Evolutionary conservation across 2,888 invertebrate genomes (phyloP), one percentile per base, ranked within the genome.

Genomic region (Stictocephala bisonia): DNA sequence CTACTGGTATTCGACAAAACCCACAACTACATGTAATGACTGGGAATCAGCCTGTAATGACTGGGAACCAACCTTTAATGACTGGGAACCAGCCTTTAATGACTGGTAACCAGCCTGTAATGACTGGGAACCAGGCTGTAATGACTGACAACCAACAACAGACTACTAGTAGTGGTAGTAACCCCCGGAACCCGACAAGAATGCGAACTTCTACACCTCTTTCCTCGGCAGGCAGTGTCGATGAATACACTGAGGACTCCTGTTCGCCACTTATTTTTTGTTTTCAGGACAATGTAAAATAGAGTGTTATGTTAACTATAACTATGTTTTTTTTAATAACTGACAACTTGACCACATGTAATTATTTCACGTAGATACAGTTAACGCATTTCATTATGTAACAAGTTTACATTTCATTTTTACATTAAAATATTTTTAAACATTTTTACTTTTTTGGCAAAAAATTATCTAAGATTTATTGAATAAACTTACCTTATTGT

Each of bases 401-500:
- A 7, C 3, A 53, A 53, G 26, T 53, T 53, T 53, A 26, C 26
- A 7, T 53, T 26, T 53, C 53, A 53, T 24, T 22, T 53, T 53
- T 7, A 53, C 53, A 53, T 53, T 13, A 26, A 4, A 53, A 11
- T n/a, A n/a, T n/a, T n/a, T n/a, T n/a, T n/a, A n/a, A n/a, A n/a
- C n/a, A n/a, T n/a, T n/a, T n/a, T n/a, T n/a, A n/a, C n/a, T n/a
- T n/a, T n/a, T n/a, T n/a, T n/a, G n/a, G n/a, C n/a, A n/a, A n/a
- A n/a, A n/a, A n/a, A n/a, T n/a, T n/a, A n/a, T n/a, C n/a, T n/a
- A n/a, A n/a, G n/a, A n/a, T n/a, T n/a, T n/a, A 9, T 31, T 31
- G 7, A 31, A 53, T 53, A 40, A 40, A 51, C 53, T 56, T 56
- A 70, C 70, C 70, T 70, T 56, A 71, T 15, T 41, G 71, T 58